phyloP scores from a whole-genome alignment of 2,113 vertebrate genomes.

The Empidonax alnorum region DNA sequence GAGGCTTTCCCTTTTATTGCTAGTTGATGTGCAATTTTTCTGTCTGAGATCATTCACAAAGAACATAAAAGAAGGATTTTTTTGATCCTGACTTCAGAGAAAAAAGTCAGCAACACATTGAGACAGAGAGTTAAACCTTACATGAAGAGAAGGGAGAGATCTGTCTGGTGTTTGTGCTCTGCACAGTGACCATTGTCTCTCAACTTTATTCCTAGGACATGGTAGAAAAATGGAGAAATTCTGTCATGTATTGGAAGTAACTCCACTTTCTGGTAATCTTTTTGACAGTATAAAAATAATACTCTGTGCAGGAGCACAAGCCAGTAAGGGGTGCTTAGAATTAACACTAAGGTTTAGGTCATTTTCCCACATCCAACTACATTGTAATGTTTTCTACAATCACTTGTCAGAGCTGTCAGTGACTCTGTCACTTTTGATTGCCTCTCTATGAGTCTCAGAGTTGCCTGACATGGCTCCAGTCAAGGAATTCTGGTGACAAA shows the following conservation, averaged over 20 bases:
- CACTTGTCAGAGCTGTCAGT: not conserved
- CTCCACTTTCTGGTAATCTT: not conserved
- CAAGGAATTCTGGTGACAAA: not conserved
- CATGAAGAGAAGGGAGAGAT: not conserved
- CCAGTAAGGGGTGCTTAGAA: not conserved
- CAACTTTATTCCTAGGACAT: not conserved
- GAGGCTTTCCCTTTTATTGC: not conserved
- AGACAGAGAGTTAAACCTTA: not conserved
- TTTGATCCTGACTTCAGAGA: conserved; percentile 34
- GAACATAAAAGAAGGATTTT: not conserved
- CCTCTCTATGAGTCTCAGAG: not conserved
- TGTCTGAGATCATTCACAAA: not conserved
- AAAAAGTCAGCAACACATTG: not conserved
- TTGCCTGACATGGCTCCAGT: not conserved
- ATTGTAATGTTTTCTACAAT: not conserved
- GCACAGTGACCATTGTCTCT: not conserved
- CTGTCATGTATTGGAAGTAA: not conserved
- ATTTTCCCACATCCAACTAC: not conserved
- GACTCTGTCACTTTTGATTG: not conserved
- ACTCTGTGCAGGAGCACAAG: not conserved
- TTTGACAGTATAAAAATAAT: not conserved
- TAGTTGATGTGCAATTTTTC: not conserved
- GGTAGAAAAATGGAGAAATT: not conserved
- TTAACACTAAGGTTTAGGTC: not conserved
- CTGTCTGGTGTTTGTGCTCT: not conserved